Conservation (phyloP, 2,113 vertebrate genomes). For the Triplophysa tibetana region DNA sequence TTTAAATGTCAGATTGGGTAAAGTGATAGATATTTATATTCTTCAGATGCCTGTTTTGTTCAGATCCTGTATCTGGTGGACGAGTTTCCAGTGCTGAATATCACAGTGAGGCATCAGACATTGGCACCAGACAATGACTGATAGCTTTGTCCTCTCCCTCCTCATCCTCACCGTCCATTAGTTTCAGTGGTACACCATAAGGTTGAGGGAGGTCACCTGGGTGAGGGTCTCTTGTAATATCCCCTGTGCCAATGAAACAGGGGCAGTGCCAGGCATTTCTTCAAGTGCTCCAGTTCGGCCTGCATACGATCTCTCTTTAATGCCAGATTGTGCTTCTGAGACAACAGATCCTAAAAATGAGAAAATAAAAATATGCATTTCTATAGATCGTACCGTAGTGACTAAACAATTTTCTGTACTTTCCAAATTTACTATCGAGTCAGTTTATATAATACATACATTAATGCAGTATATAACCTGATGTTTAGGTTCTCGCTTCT, state of each 20-base stretch:
- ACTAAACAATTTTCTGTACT: background rate
- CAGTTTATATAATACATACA: background rate
- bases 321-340: constrained; percentile 92
- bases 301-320: constrained; percentile 92
- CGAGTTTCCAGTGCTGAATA: constrained; percentile 29
- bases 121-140: constrained; percentile 13
- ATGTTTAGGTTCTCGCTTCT: too few relatives aligned
- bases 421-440: background rate
- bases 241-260: constrained; percentile 88
- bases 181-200: too few relatives aligned
- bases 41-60: constrained; percentile 10
- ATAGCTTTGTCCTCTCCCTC: constrained; percentile 5
- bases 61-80: background rate
- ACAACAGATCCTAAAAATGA: constrained; percentile 83
- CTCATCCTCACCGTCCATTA: background rate
- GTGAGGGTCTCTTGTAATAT: constrained; percentile 93
- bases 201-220: constrained; percentile 79
- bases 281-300: constrained; percentile 96
- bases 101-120: constrained; percentile 39
- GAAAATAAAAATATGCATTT: background rate
- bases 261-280: constrained; percentile 96
- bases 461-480: background rate
- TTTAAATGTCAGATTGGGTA: constrained; percentile 25
- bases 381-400: background rate
- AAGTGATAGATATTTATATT: constrained; percentile 21